A percentile compares a stretch with the other conserved stretches of the same genome.
These are phyloP conservation scores for Dynastes grantii DNA, from an alignment of 2,888 invertebrate species.

Conservation along the genomic window DNA sequence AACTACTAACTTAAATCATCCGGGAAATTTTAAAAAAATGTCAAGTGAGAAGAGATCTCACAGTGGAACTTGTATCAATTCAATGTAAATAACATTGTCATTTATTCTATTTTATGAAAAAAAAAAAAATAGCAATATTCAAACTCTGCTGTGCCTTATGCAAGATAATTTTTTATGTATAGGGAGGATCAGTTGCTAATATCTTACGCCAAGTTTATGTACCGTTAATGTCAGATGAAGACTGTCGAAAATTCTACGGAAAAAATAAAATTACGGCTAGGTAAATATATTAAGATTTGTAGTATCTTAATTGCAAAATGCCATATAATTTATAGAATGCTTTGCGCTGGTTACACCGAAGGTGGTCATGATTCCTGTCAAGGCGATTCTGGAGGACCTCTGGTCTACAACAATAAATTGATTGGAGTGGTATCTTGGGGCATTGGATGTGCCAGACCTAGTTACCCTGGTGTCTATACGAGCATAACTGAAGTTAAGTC, in stretches of 20 bases:
- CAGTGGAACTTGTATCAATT: too few species aligned
- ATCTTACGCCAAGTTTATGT: constrained; percentile 53
- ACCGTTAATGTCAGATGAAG: constrained; percentile 51
- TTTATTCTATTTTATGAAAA: too few species aligned
- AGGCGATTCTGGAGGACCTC: constrained; percentile 68
- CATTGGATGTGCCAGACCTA: constrained; percentile 65
- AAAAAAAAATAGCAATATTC: too few species aligned
- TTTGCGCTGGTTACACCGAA: constrained; percentile 48
- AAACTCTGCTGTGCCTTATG: too few species aligned
- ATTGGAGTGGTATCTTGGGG: constrained; percentile 69
- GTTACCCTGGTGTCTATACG: constrained; percentile 65
- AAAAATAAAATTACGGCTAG: constrained; percentile 47
- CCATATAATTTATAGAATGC: constrained; percentile 40
- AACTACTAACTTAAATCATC: too few species aligned
- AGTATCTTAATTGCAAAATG: not conserved
- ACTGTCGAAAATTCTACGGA: constrained; percentile 53
- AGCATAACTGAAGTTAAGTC: constrained; percentile 32
- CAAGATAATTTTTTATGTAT: not conserved
- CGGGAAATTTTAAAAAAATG: too few species aligned
- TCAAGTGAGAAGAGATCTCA: too few species aligned
- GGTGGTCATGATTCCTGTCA: constrained; percentile 55
- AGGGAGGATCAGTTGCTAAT: constrained; percentile 42
- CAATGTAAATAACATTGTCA: too few species aligned
- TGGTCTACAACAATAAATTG: constrained; percentile 61
- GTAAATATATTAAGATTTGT: constrained; percentile 15